Conservation (phyloP, 2,797 vertebrate genomes). For the Eurystomus glaucurus region DNA sequence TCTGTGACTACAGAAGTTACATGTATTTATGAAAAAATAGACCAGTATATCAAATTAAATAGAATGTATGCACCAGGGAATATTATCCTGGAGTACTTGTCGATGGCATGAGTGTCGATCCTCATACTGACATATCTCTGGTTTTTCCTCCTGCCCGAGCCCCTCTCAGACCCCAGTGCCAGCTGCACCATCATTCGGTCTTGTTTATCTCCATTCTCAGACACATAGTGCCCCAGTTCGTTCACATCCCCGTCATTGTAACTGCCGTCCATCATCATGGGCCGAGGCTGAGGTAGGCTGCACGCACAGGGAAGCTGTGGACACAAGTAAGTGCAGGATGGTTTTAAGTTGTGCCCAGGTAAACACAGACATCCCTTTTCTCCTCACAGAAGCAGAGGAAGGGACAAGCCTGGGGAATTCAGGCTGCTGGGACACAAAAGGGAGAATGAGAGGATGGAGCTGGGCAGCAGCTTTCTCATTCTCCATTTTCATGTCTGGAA, state of each 20-base stretch:
- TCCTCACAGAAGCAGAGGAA: neutral
- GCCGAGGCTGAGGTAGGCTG: slow-evolving; percentile 82
- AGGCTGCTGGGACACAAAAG: neutral
- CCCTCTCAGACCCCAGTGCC: slow-evolving; percentile 85
- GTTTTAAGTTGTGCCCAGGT: neutral
- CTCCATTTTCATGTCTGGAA: neutral
- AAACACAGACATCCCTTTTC: neutral
- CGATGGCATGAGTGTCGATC: slow-evolving; percentile 93
- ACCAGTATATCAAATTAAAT: slow-evolving; percentile 97
- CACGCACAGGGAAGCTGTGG: slow-evolving; percentile 89
- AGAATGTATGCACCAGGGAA: slow-evolving; percentile 92
- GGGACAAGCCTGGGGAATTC: neutral
- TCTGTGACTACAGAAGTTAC: neutral
- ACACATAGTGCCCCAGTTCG: slow-evolving; percentile 85
- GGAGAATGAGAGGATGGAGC: accelerated
- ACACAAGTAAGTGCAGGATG: neutral
- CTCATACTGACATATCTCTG: slow-evolving; percentile 87
- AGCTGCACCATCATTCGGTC: slow-evolving; percentile 90
- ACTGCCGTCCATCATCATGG: slow-evolving; percentile 85
- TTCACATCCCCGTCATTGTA: slow-evolving; percentile 90
- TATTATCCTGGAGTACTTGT: slow-evolving; percentile 93
- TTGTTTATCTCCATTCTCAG: slow-evolving; percentile 86
- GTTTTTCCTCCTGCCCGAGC: slow-evolving; percentile 83
- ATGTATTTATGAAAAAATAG: slow-evolving; percentile 88
- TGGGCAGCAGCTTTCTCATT: neutral